phyloP scores from a whole-genome alignment of 2,888 invertebrate species.

The Glaucopsyche alexis region DNA sequence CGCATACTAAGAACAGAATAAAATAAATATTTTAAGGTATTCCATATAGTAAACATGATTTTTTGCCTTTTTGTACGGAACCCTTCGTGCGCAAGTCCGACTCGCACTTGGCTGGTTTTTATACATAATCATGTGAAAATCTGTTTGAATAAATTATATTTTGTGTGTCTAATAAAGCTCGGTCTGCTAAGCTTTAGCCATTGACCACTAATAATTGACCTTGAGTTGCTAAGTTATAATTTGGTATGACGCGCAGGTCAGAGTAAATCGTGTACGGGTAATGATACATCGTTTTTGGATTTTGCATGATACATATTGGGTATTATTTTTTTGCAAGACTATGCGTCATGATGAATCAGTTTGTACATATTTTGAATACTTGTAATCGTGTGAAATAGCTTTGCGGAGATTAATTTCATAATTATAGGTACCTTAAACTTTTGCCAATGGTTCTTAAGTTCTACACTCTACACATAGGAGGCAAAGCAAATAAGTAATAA shows the following conservation, averaged over 20 bases:
- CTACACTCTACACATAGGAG: neutral
- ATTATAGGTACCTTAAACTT: neutral
- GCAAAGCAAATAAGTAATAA: slow-evolving; percentile 2
- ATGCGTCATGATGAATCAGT: slow-evolving; percentile 27
- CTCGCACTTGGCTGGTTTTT: neutral
- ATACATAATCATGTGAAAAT: slow-evolving; percentile 2
- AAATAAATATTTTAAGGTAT: too few relatives aligned
- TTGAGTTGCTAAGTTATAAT: slow-evolving; percentile 39
- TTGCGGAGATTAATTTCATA: neutral
- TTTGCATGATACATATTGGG: slow-evolving; percentile 32
- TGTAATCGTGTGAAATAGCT: neutral
- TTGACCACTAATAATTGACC: slow-evolving; percentile 42
- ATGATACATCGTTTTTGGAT: slow-evolving; percentile 27
- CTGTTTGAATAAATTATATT: neutral
- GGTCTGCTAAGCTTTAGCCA: slow-evolving; percentile 32
- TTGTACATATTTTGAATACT: neutral
- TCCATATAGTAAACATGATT: too few relatives aligned
- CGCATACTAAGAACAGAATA: too few relatives aligned
- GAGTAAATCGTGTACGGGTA: slow-evolving; percentile 33
- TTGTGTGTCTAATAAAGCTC: neutral
- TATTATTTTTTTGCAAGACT: slow-evolving; percentile 29
- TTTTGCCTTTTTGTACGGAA: too few relatives aligned
- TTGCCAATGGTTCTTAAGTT: neutral
- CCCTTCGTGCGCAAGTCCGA: too few relatives aligned
- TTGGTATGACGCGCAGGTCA: slow-evolving; percentile 39